Evolutionary conservation across 2,888 invertebrate genomes (phyloP), one percentile per base, ranked within the genome.

Genomic region (Agriopis aurantiaria): DNA sequence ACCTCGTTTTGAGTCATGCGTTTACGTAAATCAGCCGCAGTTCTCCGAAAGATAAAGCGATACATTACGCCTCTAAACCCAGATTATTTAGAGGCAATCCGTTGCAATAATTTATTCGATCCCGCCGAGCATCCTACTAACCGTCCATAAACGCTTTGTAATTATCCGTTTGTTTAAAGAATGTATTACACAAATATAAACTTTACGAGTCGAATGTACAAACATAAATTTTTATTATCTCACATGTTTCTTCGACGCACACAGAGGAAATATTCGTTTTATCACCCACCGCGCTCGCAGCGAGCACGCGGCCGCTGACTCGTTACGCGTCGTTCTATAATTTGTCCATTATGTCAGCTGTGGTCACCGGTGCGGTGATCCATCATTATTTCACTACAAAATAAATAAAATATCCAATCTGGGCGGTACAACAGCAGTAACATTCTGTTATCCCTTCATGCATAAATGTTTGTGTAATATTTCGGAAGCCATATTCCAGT

Each of bases 101-200:
- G 80, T 79, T 79, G 80, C 80, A 83, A 84, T 88, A 88, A 90
- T 86, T 88, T 88, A 89, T 90, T 85, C 77, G 80, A 69, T 82
- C 78, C 82, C 81, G 80, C 80, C 81, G 80, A 84, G 82, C 85
- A 82, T 82, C 63, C 70, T 69, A 65, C 85, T 83, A 85, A 84
- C 88, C 87, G 83, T 83, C 87, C 81, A 88, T 91, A 90, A 91
- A 87, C 80, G 85, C 82, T 83, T 82, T 83, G 87, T 92, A 91
- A 92, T 92, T 91, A 91, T 89, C 85, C 86, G 88, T 93, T 91
- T 92, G 90, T 91, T 90, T 91, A 90, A 91, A 91, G 86, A 90
- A 91, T 88, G 89, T 83, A 87, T 85, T 88, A 92, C 88, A 92
- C 90, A 91, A 92, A 92, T 92, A 92, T 91, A 93, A 92, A 92